Evolutionary conservation across 1,140 invertebrate genomes (phyloP).

Genomic region (Drosophila kurseongensis): DNA sequence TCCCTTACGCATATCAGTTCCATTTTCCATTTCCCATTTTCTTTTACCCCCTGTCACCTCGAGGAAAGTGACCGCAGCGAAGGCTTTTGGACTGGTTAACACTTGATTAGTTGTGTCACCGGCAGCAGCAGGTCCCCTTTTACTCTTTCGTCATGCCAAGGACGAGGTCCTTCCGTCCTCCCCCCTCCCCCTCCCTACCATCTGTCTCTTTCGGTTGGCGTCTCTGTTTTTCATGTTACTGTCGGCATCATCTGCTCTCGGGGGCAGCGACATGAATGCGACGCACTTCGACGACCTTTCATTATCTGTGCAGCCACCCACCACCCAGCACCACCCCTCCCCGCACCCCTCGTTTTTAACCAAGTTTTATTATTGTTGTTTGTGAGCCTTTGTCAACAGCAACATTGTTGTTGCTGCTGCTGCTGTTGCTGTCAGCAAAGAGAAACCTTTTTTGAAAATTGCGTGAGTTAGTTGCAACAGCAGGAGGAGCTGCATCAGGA

Average conservation of each 20-base stretch:
- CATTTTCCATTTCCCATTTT: not conserved
- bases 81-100: slow-evolving; percentile 54
- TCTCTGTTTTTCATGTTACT: slow-evolving; percentile 45
- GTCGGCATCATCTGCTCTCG: slow-evolving; percentile 46
- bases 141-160: slow-evolving; percentile 19
- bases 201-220: slow-evolving; percentile 31
- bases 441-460: slow-evolving; percentile 71
- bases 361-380: slow-evolving; percentile 53
- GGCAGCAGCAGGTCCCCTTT: slow-evolving; percentile 12
- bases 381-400: slow-evolving; percentile 67
- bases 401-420: slow-evolving; percentile 37
- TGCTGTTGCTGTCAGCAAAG: slow-evolving; percentile 38
- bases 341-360: slow-evolving; percentile 10
- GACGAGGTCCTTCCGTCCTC: slow-evolving; percentile 12
- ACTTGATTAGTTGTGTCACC: slow-evolving; percentile 67
- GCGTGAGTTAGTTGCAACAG: slow-evolving; percentile 68
- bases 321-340: not conserved
- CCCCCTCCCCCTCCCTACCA: not conserved
- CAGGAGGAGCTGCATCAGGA: slow-evolving; percentile 47
- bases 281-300: slow-evolving; percentile 81
- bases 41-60: not conserved
- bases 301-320: slow-evolving; percentile 56
- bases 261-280: slow-evolving; percentile 55
- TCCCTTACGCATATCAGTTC: slow-evolving; percentile 9
- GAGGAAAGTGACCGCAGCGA: slow-evolving; percentile 39